Evolutionary conservation across 2,888 invertebrate genomes (phyloP).

Genomic region (Trachelus iudaicus): DNA sequence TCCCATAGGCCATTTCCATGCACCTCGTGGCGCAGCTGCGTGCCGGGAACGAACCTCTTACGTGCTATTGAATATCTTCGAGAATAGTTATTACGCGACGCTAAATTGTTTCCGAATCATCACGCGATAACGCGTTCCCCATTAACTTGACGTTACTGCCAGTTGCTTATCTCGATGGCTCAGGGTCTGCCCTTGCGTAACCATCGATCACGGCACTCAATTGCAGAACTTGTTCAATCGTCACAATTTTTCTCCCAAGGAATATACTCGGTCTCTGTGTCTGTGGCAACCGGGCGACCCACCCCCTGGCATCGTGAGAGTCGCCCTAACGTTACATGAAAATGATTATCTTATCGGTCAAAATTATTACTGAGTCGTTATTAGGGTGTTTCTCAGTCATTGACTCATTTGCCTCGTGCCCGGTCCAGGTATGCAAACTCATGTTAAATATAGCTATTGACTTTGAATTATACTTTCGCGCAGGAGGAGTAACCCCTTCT

Average conservation of each 20-base stretch:
- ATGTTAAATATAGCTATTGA: not conserved
- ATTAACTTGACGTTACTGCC: not conserved
- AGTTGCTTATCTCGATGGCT: not conserved
- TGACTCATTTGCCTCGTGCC: not conserved
- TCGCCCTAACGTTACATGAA: not conserved
- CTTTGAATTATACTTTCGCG: conserved; percentile 34
- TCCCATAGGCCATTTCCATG: conserved; percentile 5
- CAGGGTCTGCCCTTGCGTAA: not conserved
- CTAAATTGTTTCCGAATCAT: conserved; percentile 53
- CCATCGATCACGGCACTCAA: not conserved
- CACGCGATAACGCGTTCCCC: conserved; percentile 7
- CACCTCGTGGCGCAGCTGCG: conserved; percentile 46
- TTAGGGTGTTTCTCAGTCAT: not conserved
- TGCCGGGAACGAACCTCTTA: conserved; percentile 44
- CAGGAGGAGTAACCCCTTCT: conserved; percentile 41
- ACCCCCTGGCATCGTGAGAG: no score
- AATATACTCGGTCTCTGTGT: not conserved
- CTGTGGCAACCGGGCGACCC: not conserved
- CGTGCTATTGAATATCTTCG: conserved; percentile 44
- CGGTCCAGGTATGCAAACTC: not conserved
- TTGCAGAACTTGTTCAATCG: not conserved
- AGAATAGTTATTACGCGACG: conserved; percentile 38
- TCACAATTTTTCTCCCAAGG: not conserved
- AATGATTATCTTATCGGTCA: not conserved
- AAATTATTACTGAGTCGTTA: not conserved